Conservation (phyloP, 2,888 invertebrate genomes). For the Drosophila barbarae region DNA sequence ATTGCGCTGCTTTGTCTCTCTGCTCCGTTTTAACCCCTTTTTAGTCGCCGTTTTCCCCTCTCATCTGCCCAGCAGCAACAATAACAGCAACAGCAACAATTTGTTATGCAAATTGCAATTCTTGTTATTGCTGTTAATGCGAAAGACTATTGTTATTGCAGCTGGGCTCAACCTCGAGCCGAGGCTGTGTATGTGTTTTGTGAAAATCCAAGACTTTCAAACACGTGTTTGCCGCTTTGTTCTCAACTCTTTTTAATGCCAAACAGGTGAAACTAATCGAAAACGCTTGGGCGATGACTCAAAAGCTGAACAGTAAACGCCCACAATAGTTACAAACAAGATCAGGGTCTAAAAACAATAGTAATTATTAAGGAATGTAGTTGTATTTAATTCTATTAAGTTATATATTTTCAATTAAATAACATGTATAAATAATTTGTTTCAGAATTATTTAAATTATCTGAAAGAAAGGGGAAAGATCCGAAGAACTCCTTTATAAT, state of each 20-base stretch:
- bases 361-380: slow-evolving; percentile 28
- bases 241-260: slow-evolving; percentile 11
- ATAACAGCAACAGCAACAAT: slow-evolving; percentile 42
- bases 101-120: slow-evolving; percentile 65
- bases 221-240: slow-evolving; percentile 52
- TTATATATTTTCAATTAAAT: not conserved
- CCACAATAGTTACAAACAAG: slow-evolving; percentile 42
- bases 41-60: slow-evolving; percentile 8
- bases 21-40: slow-evolving; percentile 31
- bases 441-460: not conserved
- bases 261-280: slow-evolving; percentile 55
- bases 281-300: slow-evolving; percentile 49
- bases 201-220: slow-evolving; percentile 54
- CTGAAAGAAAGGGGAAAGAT: no score
- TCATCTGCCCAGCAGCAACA: slow-evolving; percentile 1
- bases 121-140: slow-evolving; percentile 31
- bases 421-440: not conserved
- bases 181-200: slow-evolving; percentile 7
- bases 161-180: slow-evolving; percentile 45
- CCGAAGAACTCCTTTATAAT: not conserved
- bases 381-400: no score
- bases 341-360: slow-evolving; percentile 19
- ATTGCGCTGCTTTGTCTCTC: slow-evolving; percentile 54
- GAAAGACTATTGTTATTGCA: slow-evolving; percentile 33
- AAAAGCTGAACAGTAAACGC: slow-evolving; percentile 42